Conservation (phyloP, 1,140 invertebrate genomes). For the Sycophaga agraensis region DNA sequence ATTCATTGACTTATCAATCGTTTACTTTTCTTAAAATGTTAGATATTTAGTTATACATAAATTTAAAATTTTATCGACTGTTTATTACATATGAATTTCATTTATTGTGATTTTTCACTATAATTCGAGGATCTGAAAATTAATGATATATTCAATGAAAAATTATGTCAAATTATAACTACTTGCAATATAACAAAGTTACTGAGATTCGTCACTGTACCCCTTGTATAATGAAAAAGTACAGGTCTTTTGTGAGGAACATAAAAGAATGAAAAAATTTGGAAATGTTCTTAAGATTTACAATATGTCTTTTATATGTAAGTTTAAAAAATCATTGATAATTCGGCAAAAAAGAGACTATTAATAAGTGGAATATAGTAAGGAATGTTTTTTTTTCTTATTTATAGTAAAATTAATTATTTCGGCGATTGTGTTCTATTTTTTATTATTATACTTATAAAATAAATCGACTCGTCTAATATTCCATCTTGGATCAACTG, state of each 20-base stretch:
- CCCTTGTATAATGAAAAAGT: slow-evolving; percentile 3
- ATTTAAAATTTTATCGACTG: no score
- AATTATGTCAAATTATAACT: no score
- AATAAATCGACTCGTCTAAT: not conserved
- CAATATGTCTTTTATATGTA: not conserved
- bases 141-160: no score
- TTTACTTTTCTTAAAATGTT: no score
- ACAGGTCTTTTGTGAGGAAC: not conserved
- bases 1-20: no score
- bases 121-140: no score
- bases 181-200: not conserved
- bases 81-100: no score
- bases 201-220: slow-evolving; percentile 18
- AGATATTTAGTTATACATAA: no score
- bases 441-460: not conserved
- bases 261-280: slow-evolving; percentile 14
- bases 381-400: slow-evolving; percentile 3
- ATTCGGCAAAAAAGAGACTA: not conserved
- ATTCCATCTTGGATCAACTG: slow-evolving; percentile 8
- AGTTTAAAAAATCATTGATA: not conserved
- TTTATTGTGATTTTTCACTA: no score
- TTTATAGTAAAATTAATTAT: slow-evolving; percentile 12
- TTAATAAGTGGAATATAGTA: not conserved
- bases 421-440: slow-evolving; percentile 12
- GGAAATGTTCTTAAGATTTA: not conserved